Conservation (phyloP, 2,888 invertebrate species). For the Oithona nana region DNA sequence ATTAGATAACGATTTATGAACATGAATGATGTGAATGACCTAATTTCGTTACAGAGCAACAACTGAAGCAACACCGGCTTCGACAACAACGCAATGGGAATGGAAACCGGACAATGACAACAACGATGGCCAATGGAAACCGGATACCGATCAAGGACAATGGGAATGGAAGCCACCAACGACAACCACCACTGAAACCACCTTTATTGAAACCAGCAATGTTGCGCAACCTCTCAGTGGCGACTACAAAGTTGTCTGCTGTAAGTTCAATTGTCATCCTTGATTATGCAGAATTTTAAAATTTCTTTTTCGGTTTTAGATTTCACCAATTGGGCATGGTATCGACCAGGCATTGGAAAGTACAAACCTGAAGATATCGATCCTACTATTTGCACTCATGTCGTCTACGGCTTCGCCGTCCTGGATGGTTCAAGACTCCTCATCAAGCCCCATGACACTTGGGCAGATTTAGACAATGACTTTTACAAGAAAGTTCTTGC, state of each 20-base stretch:
- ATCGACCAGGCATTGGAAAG: conserved; percentile 51
- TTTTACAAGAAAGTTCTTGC: conserved; percentile 27
- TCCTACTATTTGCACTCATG: conserved; percentile 58
- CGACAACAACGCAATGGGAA: background rate
- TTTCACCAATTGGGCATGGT: conserved; percentile 88
- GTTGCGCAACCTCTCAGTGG: background rate
- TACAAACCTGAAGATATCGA: conserved; percentile 57
- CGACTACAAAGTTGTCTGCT: background rate
- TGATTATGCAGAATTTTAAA: too few relatives aligned
- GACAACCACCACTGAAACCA: background rate
- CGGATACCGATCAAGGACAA: too few relatives aligned
- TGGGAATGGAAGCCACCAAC: background rate
- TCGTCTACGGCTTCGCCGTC: conserved; percentile 67
- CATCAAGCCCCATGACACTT: conserved; percentile 51
- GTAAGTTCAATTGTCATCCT: background rate
- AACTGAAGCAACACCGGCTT: too few relatives aligned
- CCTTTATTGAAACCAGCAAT: background rate
- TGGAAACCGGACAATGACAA: background rate
- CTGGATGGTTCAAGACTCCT: conserved; percentile 41
- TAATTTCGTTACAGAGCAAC: too few relatives aligned
- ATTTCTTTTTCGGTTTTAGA: too few relatives aligned
- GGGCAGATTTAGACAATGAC: conserved; percentile 56
- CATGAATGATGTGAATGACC: too few relatives aligned
- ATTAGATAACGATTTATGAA: too few relatives aligned
- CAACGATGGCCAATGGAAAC: background rate